Evolutionary conservation across 2,797 vertebrate genomes (phyloP), one percentile per base, ranked within the genome.

Genomic region (Melopsittacus undulatus): DNA sequence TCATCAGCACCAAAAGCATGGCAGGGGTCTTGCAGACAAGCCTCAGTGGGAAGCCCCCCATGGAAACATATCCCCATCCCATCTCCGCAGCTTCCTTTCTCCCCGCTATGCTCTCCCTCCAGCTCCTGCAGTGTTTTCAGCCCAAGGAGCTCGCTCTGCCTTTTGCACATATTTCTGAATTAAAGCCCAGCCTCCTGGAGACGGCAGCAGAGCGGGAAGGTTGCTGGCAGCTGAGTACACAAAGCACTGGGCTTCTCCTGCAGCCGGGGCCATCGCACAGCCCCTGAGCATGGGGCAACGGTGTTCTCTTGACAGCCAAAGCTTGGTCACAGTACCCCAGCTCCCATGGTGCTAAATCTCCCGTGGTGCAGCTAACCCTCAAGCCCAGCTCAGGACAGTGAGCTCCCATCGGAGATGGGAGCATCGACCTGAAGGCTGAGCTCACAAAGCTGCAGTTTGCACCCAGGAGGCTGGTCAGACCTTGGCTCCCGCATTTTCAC

Each of bases 301-400:
- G 0, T 1, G 24, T 3, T 23, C 7, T 5, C 11, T 49, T 1
- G 7, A 10, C 64, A 36, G 43, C 19, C 30, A 0, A 54, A 67
- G 26, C 26, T 42, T 7, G 11, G 29, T 62, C 64, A 72, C 64
- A 72, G 72, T 40, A 24, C 7, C 40, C 57, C 51, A 59, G 45
- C 21, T 77, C 66, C 24, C 3, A 18, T 1, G 9, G 21, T 1
- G 21, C 1, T 0, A 20, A 76, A 66, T 16, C 59, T 18, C 34
- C 51, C 2, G 1, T 0, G 40, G 51, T 46, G 26, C 40, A 36
- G 80, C 20, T 70, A 9, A 85, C 15, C 63, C 49, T 42, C 17
- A 29, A 40, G 21, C 51, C 46, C 5, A 24, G 76, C 59, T 72
- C 20, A 34, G 57, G 27, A 43, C 21, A 43, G 4, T 0, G 6